phyloP scores from a whole-genome alignment of 2,888 invertebrate genomes.

The Tribolium freemani region DNA sequence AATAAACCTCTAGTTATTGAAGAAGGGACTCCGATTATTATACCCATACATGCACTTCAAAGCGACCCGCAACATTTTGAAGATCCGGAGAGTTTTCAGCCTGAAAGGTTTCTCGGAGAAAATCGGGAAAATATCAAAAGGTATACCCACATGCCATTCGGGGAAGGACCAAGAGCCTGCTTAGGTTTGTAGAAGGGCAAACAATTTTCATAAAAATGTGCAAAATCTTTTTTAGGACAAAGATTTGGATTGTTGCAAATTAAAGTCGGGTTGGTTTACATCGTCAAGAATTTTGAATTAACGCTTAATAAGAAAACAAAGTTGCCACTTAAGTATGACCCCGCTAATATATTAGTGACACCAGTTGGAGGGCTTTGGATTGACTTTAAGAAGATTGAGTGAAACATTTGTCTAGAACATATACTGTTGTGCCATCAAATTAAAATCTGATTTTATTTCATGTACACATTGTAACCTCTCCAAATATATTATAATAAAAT shows the following conservation, averaged over 20 bases:
- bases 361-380: not conserved
- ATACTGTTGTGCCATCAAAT: too few species aligned
- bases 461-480: too few species aligned
- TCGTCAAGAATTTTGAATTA: constrained; percentile 61
- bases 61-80: constrained; percentile 63
- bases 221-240: constrained; percentile 50
- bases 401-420: too few species aligned
- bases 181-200: constrained; percentile 51
- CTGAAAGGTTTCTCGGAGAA: constrained; percentile 63
- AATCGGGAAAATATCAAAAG: constrained; percentile 54
- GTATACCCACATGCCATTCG: constrained; percentile 58
- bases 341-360: not conserved
- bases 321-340: constrained; percentile 53
- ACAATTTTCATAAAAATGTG: not conserved
- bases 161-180: constrained; percentile 60
- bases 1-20: constrained; percentile 52
- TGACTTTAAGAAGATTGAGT: constrained; percentile 4
- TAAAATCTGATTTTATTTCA: too few species aligned
- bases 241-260: constrained; percentile 58
- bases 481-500: too few species aligned
- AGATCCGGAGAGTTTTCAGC: constrained; percentile 65
- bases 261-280: constrained; percentile 62
- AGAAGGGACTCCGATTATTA: constrained; percentile 57
- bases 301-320: constrained; percentile 60
- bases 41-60: constrained; percentile 63